These are phyloP conservation scores for Montipora foliosa DNA, from an alignment of 64 coral and sea anemone genomes.

Conservation along the genomic window DNA sequence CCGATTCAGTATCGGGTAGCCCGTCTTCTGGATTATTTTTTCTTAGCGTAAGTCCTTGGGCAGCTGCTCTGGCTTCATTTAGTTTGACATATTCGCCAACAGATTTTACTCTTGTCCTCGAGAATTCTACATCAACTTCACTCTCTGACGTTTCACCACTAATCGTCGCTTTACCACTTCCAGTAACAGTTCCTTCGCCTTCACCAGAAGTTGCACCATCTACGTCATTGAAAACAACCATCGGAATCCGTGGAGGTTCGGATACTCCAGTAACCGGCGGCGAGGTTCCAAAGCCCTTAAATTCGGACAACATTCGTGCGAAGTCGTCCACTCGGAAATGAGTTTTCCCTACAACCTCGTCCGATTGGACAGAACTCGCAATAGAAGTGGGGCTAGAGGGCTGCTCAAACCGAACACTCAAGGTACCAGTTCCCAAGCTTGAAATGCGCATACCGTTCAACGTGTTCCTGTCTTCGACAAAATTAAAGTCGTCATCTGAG, in stretches of 20 bases:
- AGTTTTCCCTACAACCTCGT: not conserved
- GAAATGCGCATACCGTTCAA: conserved; percentile 3
- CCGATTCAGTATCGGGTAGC: not conserved
- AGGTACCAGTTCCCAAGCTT: conserved; percentile 13
- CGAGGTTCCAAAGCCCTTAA: conserved; percentile 74
- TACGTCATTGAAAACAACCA: not conserved
- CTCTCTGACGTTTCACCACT: not conserved
- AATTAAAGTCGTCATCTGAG: conserved; percentile 94
- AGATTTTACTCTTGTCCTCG: conserved; percentile 30
- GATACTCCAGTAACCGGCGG: not conserved
- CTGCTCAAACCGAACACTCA: conserved; percentile 3
- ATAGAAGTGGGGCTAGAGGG: not conserved
- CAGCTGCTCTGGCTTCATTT: conserved; percentile 53
- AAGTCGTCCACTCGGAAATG: conserved; percentile 85
- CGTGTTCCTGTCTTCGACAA: conserved; percentile 85
- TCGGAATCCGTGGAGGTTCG: conserved; percentile 47
- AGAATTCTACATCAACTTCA: conserved; percentile 2
- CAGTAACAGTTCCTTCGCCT: not conserved
- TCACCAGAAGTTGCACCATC: not conserved
- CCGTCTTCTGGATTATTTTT: not conserved
- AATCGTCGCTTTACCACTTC: not conserved
- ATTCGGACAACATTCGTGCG: conserved; percentile 86
- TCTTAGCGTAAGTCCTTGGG: not conserved
- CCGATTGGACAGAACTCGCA: not conserved
- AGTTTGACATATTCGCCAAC: conserved; percentile 52